Evolutionary conservation across 2,797 vertebrate genomes (phyloP), one percentile per base, ranked within the genome.

Genomic region (Clarias pachynema): DNA sequence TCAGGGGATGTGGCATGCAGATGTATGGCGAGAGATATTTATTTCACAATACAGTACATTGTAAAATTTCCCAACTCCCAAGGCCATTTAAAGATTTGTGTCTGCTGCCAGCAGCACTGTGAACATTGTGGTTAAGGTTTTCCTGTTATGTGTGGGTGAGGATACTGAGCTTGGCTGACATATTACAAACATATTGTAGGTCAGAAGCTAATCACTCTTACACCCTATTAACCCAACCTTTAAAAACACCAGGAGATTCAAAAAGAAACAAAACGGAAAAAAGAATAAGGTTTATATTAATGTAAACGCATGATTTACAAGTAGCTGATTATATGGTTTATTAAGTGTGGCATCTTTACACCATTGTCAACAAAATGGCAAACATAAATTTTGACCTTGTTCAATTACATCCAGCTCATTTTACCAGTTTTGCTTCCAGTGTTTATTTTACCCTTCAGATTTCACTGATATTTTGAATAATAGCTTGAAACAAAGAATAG

Each of bases 191-290:
- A 22, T 57, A 75, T 49, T 29, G 6, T n/a, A 53, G 40, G 44
- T 26, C 72, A 74, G 44, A 53, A 74, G 44, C n/a, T 8, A 29
- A 29, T 29, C 73, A 31, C 26, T 31, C 49, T 72, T 72, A 44
- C 37, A 73, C 15, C 40, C 40, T 40, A 73, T 73, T 73, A 73
- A 49, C 70, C 49, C n/a, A 40, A 73, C 44, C 24, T 49, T 31
- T 49, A 75, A 57, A 75, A 75, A 75, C 49, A 57, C 73, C 49
- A 53, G 3, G 44, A 74, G 49, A 29, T 56, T 53, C 57, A 77
- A 77, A 31, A 29, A 77, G 73, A 57, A 9, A 53, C 26, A 31
- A 31, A 77, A 56, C 3, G 31, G 24, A 53, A 8, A 75, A 31
- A 57, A 20, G 56, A 22, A 75, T 57, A 57, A 20, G 26, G 26